Conservation (phyloP, 1,140 invertebrate species). For the Sycobia sp. region DNA sequence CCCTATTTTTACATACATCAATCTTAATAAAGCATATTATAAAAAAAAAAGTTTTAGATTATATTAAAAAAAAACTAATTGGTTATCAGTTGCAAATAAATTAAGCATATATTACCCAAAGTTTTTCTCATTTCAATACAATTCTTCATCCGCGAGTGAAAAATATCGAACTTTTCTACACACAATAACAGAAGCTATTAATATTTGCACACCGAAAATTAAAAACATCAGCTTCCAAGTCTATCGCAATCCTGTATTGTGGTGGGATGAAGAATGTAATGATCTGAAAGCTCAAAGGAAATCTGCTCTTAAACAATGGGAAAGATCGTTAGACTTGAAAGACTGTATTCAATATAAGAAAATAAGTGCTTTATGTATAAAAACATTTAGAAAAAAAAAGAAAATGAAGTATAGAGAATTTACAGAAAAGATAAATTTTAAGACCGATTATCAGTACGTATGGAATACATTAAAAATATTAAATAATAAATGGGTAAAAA, state of each 20-base stretch:
- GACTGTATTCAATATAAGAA: conserved; percentile 34
- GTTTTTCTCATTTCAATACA: background rate
- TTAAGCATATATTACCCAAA: background rate
- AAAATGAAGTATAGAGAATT: conserved; percentile 9
- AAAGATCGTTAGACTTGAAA: background rate
- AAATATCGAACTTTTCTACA: too few relatives aligned
- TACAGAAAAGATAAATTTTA: conserved; percentile 12
- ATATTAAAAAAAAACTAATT: too few relatives aligned
- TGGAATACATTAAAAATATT: conserved; percentile 7
- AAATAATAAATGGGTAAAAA: conserved; percentile 14
- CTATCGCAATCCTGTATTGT: conserved; percentile 16
- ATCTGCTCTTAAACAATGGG: conserved; percentile 30
- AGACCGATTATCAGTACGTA: background rate
- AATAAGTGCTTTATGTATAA: background rate
- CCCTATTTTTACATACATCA: too few relatives aligned
- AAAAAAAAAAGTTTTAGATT: too few relatives aligned
- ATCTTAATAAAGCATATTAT: too few relatives aligned
- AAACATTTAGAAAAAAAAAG: conserved; percentile 28
- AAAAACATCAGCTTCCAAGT: too few relatives aligned
- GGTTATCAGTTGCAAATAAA: too few relatives aligned
- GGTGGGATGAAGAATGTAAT: conserved; percentile 34
- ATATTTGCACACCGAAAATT: too few relatives aligned
- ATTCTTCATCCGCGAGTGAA: background rate
- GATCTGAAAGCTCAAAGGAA: conserved; percentile 15
- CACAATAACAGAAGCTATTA: too few relatives aligned